These are phyloP conservation scores for Polypterus senegalus DNA, from an alignment of 2,113 vertebrate genomes.

Conservation along the genomic window DNA sequence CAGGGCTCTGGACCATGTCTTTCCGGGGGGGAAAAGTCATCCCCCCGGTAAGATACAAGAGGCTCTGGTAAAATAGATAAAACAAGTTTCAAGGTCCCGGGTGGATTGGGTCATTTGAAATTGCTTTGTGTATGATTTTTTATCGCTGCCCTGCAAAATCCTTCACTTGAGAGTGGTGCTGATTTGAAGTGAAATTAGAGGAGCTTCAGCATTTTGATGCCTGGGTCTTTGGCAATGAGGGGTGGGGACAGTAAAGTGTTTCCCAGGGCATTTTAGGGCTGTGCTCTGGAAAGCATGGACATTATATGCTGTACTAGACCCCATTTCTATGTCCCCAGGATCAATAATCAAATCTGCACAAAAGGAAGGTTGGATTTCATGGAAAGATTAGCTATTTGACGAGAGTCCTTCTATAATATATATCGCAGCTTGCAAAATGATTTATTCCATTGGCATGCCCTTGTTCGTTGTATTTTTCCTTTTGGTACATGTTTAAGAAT, in stretches of 20 bases:
- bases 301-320: constrained; percentile 58
- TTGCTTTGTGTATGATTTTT: constrained; percentile 49
- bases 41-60: too few relatives aligned
- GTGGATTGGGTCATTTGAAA: constrained; percentile 68
- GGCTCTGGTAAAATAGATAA: constrained; percentile 58
- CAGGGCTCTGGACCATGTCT: constrained; percentile 55
- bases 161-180: constrained; percentile 44
- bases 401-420: constrained; percentile 67
- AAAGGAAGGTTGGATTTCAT: constrained; percentile 50
- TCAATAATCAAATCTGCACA: constrained; percentile 35
- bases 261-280: constrained; percentile 63
- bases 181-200: constrained; percentile 41
- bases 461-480: too few relatives aligned
- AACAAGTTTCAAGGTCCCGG: constrained; percentile 44
- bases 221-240: constrained; percentile 62
- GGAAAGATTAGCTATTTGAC: constrained; percentile 50
- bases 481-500: too few relatives aligned
- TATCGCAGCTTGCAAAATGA: constrained; percentile 45
- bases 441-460: too few relatives aligned
- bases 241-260: constrained; percentile 59
- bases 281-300: constrained; percentile 31
- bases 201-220: constrained; percentile 50
- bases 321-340: constrained; percentile 42
- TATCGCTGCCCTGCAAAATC: constrained; percentile 46
- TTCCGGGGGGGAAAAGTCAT: too few relatives aligned